These are phyloP conservation scores for Cheilosia urbana DNA, from an alignment of 2,888 invertebrate species.

Conservation along the genomic window DNA sequence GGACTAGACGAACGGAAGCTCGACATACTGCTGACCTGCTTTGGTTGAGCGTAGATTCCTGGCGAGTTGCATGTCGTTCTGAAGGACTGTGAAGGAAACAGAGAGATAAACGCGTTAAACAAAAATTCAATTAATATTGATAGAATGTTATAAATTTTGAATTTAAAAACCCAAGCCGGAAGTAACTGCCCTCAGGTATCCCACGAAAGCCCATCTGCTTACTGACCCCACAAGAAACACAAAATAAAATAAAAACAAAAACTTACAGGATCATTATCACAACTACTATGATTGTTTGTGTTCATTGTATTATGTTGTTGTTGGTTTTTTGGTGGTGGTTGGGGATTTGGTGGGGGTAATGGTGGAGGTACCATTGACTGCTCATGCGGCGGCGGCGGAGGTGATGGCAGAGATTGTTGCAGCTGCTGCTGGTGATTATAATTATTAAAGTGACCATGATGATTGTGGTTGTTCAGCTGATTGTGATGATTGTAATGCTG, in stretches of 20 bases:
- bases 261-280: slow-evolving; percentile 76
- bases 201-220: slow-evolving; percentile 8
- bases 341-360: slow-evolving; percentile 76
- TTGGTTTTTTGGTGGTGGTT: slow-evolving; percentile 62
- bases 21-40: slow-evolving; percentile 83
- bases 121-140: not conserved
- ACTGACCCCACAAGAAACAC: not conserved
- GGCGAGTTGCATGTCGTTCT: slow-evolving; percentile 81
- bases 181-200: slow-evolving; percentile 20
- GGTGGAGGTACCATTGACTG: slow-evolving; percentile 76
- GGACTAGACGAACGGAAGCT: slow-evolving; percentile 83
- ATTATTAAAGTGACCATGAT: slow-evolving; percentile 63
- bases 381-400: slow-evolving; percentile 76
- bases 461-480: slow-evolving; percentile 49
- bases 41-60: slow-evolving; percentile 84
- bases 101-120: slow-evolving; percentile 23
- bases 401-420: slow-evolving; percentile 62
- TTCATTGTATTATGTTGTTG: slow-evolving; percentile 75
- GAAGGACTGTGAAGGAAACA: slow-evolving; percentile 80
- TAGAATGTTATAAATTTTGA: not conserved
- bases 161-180: slow-evolving; percentile 17
- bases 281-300: slow-evolving; percentile 71
- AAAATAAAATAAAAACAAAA: slow-evolving; percentile 30
- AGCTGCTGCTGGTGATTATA: slow-evolving; percentile 76
- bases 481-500: slow-evolving; percentile 61